A percentile compares a stretch with the other conserved stretches of the same genome.
Conservation (phyloP, 2,797 vertebrate genomes). For the Sphenopsis melanotis region DNA sequence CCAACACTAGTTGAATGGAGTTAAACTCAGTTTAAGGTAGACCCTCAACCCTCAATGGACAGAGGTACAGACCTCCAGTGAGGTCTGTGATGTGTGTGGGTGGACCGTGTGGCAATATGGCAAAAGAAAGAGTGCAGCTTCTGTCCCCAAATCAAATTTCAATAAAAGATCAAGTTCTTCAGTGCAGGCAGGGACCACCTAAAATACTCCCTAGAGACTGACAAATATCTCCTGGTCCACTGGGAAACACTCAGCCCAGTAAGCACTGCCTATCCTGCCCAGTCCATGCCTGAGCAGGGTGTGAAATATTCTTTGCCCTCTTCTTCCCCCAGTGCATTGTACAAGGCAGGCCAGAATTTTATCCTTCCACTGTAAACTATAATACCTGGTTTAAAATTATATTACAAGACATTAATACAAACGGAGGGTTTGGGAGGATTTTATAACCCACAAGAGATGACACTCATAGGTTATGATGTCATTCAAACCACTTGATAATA, state of each 20-base stretch:
- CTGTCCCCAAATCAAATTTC: background rate
- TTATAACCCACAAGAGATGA: constrained; percentile 73
- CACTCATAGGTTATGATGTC: constrained; percentile 62
- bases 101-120: accelerated
- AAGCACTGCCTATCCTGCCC: background rate
- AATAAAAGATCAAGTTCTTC: background rate
- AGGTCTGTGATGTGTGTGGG: background rate
- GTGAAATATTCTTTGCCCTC: background rate
- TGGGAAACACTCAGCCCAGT: background rate
- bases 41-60: accelerated
- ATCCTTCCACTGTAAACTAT: constrained; percentile 60
- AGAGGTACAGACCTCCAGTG: background rate
- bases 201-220: background rate
- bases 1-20: accelerated
- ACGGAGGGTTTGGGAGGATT: constrained; percentile 54
- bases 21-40: background rate
- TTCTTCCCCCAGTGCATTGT: background rate
- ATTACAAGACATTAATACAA: constrained; percentile 71
- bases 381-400: constrained; percentile 73
- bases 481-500: constrained; percentile 66
- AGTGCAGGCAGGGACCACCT: background rate
- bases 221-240: background rate
- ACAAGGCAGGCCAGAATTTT: constrained; percentile 39
- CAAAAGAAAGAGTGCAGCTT: accelerated
- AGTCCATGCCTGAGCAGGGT: background rate